phyloP scores from a whole-genome alignment of 2,113 vertebrate genomes.

The Paramisgurnus dabryanus region DNA sequence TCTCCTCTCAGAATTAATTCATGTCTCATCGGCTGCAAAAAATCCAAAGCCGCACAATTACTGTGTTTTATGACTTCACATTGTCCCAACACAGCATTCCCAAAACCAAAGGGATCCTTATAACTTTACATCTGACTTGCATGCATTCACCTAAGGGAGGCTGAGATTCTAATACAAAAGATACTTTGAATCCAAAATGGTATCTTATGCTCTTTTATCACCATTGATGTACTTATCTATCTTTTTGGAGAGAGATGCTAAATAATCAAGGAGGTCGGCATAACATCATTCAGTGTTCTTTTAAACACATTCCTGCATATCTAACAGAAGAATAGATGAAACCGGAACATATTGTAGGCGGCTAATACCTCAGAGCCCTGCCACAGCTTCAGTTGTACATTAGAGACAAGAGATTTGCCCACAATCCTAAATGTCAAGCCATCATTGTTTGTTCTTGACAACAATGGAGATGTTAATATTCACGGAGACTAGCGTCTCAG shows the following conservation, averaged over 20 bases:
- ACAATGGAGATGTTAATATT: constrained; percentile 35
- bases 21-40: constrained; percentile 6
- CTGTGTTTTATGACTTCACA: constrained; percentile 31
- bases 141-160: constrained; percentile 66
- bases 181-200: constrained; percentile 74
- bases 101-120: constrained; percentile 60
- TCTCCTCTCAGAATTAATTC: constrained; percentile 1
- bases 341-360: constrained; percentile 20
- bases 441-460: constrained; percentile 33
- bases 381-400: not conserved
- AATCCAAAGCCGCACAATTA: constrained; percentile 42
- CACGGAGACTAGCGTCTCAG: not conserved
- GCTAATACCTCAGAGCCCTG: constrained; percentile 22
- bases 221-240: constrained; percentile 66
- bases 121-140: constrained; percentile 62
- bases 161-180: constrained; percentile 70
- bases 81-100: constrained; percentile 44
- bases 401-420: constrained; percentile 14
- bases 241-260: constrained; percentile 71
- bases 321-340: constrained; percentile 44
- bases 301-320: constrained; percentile 35
- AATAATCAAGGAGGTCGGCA: constrained; percentile 71
- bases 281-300: constrained; percentile 71
- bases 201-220: constrained; percentile 79
- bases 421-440: constrained; percentile 9